Evolutionary conservation across 2,113 vertebrate genomes (phyloP).

Genomic region (Mus spicilegus): DNA sequence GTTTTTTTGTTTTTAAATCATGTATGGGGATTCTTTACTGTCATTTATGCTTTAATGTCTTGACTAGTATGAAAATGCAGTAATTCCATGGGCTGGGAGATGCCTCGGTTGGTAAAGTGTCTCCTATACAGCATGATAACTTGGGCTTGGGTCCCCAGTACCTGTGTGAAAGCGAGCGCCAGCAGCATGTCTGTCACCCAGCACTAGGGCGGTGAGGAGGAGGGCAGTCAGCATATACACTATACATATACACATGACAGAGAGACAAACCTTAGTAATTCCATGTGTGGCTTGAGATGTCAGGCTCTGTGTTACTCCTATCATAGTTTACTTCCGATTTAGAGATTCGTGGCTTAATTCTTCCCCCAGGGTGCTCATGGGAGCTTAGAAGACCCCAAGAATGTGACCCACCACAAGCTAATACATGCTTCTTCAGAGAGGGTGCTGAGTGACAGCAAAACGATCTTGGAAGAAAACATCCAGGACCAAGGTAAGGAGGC

Average conservation of each 20-base stretch:
- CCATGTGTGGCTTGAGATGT: not conserved
- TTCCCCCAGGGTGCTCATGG: conserved; percentile 91
- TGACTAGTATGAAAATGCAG: not conserved
- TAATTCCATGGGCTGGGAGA: not conserved
- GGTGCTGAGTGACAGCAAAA: conserved; percentile 94
- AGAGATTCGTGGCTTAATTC: not conserved
- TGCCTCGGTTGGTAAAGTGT: not conserved
- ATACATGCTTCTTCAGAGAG: conserved; percentile 95
- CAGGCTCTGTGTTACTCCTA: not conserved
- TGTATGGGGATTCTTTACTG: not conserved
- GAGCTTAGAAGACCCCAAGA: conserved; percentile 97
- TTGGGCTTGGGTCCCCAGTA: not conserved
- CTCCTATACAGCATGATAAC: not conserved
- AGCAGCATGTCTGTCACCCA: not conserved
- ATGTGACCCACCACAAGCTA: conserved; percentile 95
- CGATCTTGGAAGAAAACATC: conserved; percentile 94
- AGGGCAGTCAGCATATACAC: not conserved
- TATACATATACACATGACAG: not conserved
- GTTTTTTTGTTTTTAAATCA: no score
- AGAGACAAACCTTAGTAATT: not conserved
- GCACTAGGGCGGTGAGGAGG: not conserved
- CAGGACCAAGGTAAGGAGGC: conserved; percentile 91
- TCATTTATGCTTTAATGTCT: not conserved
- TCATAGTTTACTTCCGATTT: not conserved
- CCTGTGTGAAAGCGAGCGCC: not conserved